phyloP scores from a whole-genome alignment of 2,797 vertebrate species.

The Alosa sapidissima region DNA sequence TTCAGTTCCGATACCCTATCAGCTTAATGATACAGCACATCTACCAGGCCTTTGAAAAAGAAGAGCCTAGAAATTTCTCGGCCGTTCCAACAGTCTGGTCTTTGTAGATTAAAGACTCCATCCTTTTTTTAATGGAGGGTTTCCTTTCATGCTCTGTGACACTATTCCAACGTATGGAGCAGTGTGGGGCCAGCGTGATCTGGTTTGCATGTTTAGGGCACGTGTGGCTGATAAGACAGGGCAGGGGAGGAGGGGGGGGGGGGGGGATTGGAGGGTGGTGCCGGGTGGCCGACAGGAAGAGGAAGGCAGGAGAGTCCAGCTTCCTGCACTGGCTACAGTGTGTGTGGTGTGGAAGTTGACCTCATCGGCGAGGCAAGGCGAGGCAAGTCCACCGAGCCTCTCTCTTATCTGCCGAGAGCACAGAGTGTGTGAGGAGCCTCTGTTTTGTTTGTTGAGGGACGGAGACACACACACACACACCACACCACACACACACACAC shows the following conservation, averaged over 20 bases:
- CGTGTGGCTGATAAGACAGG: not conserved
- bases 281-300: slow-evolving; percentile 35
- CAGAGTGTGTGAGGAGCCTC: slow-evolving; percentile 33
- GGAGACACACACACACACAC: slow-evolving; percentile 55
- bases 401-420: slow-evolving; percentile 4
- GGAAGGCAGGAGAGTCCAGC: slow-evolving; percentile 53
- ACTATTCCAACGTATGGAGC: not conserved
- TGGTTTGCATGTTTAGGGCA: not conserved
- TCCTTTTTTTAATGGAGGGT: not conserved
- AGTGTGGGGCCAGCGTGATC: not conserved
- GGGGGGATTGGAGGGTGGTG: slow-evolving; percentile 11
- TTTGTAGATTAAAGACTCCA: not conserved
- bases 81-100: not conserved
- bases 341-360: slow-evolving; percentile 51
- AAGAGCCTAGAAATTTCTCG: not conserved
- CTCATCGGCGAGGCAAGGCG: slow-evolving; percentile 40
- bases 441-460: slow-evolving; percentile 43
- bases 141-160: not conserved
- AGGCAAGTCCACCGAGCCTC: slow-evolving; percentile 32
- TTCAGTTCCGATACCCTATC: not conserved
- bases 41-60: not conserved
- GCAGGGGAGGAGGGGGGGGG: not conserved
- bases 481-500: slow-evolving; percentile 41
- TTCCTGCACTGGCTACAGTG: slow-evolving; percentile 59
- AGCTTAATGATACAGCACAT: not conserved